Evolutionary conservation across 2,888 invertebrate species (phyloP).

Genomic region (Xanthia togata): DNA sequence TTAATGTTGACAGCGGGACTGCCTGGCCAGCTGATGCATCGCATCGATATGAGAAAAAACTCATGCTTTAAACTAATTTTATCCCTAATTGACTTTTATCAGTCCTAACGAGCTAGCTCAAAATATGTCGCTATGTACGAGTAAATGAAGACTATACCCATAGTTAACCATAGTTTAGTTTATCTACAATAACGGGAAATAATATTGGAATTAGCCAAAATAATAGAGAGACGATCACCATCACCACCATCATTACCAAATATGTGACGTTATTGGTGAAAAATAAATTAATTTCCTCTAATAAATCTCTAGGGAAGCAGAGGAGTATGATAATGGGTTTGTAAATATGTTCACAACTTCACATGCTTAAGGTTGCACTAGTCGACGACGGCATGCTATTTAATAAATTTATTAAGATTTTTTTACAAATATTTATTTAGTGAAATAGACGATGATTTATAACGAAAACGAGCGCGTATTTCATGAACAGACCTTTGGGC

Average conservation of each 20-base stretch:
- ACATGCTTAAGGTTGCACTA: no score
- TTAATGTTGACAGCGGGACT: neutral
- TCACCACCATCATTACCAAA: neutral
- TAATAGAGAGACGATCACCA: neutral
- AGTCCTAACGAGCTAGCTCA: neutral
- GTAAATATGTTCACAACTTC: no score
- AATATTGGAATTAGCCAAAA: no score
- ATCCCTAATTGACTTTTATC: neutral
- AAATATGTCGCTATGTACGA: neutral
- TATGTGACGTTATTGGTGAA: neutral
- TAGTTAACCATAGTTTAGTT: no score
- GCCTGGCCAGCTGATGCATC: neutral
- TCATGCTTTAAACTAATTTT: neutral
- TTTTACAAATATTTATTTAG: no score
- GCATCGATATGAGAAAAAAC: neutral
- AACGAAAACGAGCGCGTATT: no score
- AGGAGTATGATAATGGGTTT: neutral
- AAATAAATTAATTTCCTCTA: neutral
- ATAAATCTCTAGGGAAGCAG: neutral
- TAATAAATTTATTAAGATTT: no score
- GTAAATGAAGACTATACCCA: neutral
- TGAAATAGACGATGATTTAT: no score
- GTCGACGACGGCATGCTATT: no score
- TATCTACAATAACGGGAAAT: no score
- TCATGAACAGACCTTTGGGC: no score